Percentiles rank a stretch among this genome's conserved stretches.
These are phyloP conservation scores for Lindbergichthys nudifrons DNA, from an alignment of 2,797 vertebrate genomes.

Conservation along the genomic window DNA sequence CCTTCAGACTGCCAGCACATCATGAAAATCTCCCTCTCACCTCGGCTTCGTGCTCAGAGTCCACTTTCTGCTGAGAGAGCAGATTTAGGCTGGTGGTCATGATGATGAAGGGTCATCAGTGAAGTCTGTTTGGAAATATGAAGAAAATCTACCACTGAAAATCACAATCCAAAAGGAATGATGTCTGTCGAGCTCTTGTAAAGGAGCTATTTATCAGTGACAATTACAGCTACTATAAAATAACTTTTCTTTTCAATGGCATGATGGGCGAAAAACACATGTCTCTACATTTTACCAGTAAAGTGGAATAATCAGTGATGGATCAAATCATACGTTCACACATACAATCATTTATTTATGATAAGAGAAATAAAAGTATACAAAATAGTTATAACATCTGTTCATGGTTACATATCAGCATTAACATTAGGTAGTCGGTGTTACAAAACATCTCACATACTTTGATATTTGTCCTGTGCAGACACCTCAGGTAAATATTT, in stretches of 20 bases:
- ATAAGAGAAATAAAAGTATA: not conserved
- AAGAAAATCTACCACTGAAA: constrained; percentile 61
- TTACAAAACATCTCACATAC: not conserved
- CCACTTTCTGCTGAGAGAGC: constrained; percentile 93
- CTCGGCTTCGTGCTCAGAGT: constrained; percentile 91
- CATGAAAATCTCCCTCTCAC: constrained; percentile 75
- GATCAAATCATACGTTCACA: not conserved
- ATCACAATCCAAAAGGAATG: too few relatives aligned
- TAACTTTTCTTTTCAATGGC: too few relatives aligned
- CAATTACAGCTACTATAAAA: too few relatives aligned
- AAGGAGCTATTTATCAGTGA: too few relatives aligned
- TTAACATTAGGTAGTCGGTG: not conserved
- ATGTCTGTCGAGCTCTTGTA: too few relatives aligned
- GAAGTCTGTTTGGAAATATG: constrained; percentile 87
- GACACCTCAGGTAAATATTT: not conserved
- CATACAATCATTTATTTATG: not conserved
- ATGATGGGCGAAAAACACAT: too few relatives aligned
- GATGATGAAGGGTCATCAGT: constrained; percentile 92
- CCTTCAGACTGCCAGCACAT: not conserved
- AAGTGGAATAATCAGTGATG: too few relatives aligned
- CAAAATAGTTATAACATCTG: not conserved
- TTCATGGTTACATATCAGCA: not conserved
- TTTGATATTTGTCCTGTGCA: not conserved
- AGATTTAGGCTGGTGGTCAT: constrained; percentile 91
- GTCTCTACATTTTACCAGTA: too few relatives aligned